Percentiles rank a stretch among this genome's conserved stretches.
These are phyloP conservation scores for Verasper variegatus DNA, from an alignment of 2,113 vertebrate genomes.

Conservation along the genomic window DNA sequence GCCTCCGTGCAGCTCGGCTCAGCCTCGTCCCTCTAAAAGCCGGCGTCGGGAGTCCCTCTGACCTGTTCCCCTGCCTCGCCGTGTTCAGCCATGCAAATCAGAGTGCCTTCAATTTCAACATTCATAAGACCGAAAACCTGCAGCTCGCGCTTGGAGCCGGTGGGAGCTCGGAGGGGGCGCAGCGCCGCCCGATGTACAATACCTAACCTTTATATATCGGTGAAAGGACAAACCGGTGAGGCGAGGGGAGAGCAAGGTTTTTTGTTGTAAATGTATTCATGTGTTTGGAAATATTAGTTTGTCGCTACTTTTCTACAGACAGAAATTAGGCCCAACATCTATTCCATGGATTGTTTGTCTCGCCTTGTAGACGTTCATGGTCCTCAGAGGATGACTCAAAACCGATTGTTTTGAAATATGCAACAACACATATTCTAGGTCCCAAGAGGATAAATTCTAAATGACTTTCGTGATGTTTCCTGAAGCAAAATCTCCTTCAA, in stretches of 20 bases:
- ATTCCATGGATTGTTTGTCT: too few species aligned
- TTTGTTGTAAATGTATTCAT: not conserved
- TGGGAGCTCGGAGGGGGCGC: slow-evolving; percentile 29
- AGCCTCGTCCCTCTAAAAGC: slow-evolving; percentile 70
- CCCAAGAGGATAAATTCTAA: not conserved
- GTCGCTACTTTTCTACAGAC: not conserved
- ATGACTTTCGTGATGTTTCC: not conserved
- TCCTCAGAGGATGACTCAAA: not conserved
- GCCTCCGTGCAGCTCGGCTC: slow-evolving; percentile 42
- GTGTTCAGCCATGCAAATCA: slow-evolving; percentile 73
- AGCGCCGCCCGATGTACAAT: slow-evolving; percentile 11
- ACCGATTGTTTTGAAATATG: too few species aligned
- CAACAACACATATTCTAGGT: not conserved
- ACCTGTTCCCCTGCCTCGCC: slow-evolving; percentile 60
- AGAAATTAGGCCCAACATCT: not conserved
- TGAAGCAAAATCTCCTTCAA: too few species aligned
- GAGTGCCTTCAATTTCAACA: slow-evolving; percentile 66
- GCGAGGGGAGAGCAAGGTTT: slow-evolving; percentile 13
- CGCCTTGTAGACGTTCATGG: not conserved
- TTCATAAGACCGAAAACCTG: slow-evolving; percentile 57
- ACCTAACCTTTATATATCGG: slow-evolving; percentile 23
- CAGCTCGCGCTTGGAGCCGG: slow-evolving; percentile 27
- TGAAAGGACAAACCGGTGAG: slow-evolving; percentile 19
- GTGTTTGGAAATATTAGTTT: not conserved
- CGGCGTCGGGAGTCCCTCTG: slow-evolving; percentile 57